Evolutionary conservation across 1,140 invertebrate species (phyloP), one percentile per base, ranked within the genome.

Genomic region (Eurosta solidaginis): DNA sequence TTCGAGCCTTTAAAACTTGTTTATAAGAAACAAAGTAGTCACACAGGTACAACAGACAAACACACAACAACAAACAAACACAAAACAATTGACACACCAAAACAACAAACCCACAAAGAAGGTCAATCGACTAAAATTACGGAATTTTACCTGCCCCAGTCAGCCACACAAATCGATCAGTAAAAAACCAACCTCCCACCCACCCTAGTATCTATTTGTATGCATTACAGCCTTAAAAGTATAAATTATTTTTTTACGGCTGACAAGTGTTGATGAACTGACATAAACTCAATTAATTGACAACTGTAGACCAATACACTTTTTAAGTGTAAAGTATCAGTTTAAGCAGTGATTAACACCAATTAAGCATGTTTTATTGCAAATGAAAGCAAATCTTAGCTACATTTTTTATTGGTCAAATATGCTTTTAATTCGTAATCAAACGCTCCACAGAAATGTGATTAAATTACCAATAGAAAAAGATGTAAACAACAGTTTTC

Each of bases 311-410:
- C 40, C 59, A 36, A 68, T 68, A 40, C 59, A 42, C 17, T 40
- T 6, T 54, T 17, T 49, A 14, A 40, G 33, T n/a, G 40, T 33
- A 68, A 42, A 68, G 59, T 68, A 33, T 42, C 59, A 68, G 59
- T 68, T 68, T 68, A 68, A 68, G 59, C 40, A 20, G 59, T 17
- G 59, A 68, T 68, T 68, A 68, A 20, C 59, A 68, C 59, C 22
- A 68, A 68, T 68, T 42, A 68, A 68, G 59, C n/a, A 6, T 36
- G n/a, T 10, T 14, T 22, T 47, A 4, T 47, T 47, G 14, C 45
- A 40, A 63, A 12, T 17, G 22, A 68, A 68, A n/a, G 4, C n/a
- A 22, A 36, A 12, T 63, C 29, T 10, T 20, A 20, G n/a, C 22
- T 36, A 20, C 33, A n/a, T 68, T 68, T 40, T 17, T 42, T 20